phyloP scores from a whole-genome alignment of 2,113 vertebrate species.

The Myotis yumanensis region DNA sequence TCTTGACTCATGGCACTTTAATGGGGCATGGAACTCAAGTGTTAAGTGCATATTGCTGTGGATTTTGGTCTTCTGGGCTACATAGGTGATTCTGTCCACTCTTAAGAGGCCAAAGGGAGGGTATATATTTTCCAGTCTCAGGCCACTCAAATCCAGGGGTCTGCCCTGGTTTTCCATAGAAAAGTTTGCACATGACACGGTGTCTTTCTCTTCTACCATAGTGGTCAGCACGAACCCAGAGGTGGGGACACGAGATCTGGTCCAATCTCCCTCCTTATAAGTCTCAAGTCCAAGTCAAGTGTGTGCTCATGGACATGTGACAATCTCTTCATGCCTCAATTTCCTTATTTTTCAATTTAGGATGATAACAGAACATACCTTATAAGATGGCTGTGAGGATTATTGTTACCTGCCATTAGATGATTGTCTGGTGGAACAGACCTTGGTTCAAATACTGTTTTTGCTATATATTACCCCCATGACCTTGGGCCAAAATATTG shows the following conservation, averaged over 20 bases:
- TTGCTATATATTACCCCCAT: not conserved
- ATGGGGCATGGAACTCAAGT: not conserved
- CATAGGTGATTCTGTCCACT: not conserved
- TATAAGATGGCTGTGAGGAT: not conserved
- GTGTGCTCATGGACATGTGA: not conserved
- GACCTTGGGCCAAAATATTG: not conserved
- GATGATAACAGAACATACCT: not conserved
- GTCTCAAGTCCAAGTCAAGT: not conserved
- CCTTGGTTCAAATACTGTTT: not conserved
- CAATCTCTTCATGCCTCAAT: not conserved
- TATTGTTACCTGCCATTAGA: not conserved
- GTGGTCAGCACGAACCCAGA: not conserved
- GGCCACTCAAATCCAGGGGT: not conserved
- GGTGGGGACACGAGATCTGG: not conserved
- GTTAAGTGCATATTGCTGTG: not conserved
- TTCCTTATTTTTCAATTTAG: not conserved
- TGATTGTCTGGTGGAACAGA: not conserved
- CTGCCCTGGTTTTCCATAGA: not conserved
- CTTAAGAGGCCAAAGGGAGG: not conserved
- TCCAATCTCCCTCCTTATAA: not conserved
- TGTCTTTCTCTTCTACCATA: not conserved
- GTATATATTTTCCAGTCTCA: not conserved
- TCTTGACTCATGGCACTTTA: not conserved
- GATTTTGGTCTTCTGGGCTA: not conserved
- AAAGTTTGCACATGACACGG: not conserved